phyloP scores from a whole-genome alignment of 1,140 invertebrate genomes.

The Pogonomyrmex californicus region DNA sequence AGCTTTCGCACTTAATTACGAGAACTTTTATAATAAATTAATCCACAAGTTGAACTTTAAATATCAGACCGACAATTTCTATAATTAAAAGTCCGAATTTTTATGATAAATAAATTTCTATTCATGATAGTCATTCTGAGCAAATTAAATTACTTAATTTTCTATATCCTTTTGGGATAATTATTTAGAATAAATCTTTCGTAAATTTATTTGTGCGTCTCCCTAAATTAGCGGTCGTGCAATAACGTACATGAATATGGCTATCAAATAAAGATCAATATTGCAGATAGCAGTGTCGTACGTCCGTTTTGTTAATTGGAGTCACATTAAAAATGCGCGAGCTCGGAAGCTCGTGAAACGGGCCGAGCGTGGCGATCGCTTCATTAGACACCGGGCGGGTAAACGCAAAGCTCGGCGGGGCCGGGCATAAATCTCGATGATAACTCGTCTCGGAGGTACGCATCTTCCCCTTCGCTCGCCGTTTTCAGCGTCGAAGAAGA shows the following conservation, averaged over 20 bases:
- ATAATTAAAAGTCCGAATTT: neutral
- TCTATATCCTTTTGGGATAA: neutral
- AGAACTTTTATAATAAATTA: slow-evolving; percentile 32
- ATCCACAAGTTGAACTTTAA: neutral
- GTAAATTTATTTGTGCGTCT: neutral
- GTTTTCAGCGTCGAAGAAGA: slow-evolving; percentile 45
- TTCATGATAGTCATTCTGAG: too few species aligned
- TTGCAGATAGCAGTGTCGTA: neutral
- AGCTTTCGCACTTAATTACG: slow-evolving; percentile 18
- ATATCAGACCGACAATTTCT: neutral
- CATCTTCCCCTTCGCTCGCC: slow-evolving; percentile 20
- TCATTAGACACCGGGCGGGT: slow-evolving; percentile 54
- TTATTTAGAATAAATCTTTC: neutral
- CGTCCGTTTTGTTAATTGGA: slow-evolving; percentile 17
- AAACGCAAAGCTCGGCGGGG: slow-evolving; percentile 32
- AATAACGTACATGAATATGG: neutral
- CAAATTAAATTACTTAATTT: neutral
- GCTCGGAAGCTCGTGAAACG: neutral
- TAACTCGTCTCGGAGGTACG: slow-evolving; percentile 57
- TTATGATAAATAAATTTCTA: neutral
- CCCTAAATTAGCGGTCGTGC: neutral
- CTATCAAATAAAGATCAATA: slow-evolving; percentile 8
- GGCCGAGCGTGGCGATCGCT: slow-evolving; percentile 58
- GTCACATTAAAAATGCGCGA: neutral
- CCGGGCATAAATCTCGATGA: slow-evolving; percentile 67